Base-by-base conservation (phyloP, 2,797 vertebrate species). In the Etheostoma perlongum region DNA sequence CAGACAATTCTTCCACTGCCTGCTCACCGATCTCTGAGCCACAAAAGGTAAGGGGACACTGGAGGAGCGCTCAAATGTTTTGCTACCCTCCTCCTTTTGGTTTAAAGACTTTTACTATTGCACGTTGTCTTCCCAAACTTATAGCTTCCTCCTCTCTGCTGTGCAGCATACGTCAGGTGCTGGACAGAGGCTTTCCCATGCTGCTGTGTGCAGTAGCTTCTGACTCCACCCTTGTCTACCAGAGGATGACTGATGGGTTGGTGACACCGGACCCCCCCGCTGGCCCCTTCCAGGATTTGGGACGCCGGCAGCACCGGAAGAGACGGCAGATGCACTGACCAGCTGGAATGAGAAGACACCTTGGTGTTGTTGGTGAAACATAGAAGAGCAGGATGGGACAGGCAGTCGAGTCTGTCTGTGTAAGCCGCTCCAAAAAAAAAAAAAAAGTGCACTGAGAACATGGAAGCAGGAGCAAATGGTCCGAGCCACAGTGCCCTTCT, bases 161-260 rank as follows among this genome's bases (percentile, higher is more conserved):
- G 7, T 53, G 63, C 76, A 95, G 95, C 75, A 76, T 96, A 3
- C 90, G 93, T 15, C 86, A 84, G 0, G 74, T 93, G 46, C 71
- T 95, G 85, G 92, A 86, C 81, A 63, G 94, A 0, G 91, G 94
- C 57, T 84, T 89, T 60, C 93, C 95, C 0, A 84, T 97, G 88
- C 95, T 97, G 54, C 79, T 99, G 92, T 98, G 97, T 47, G 95
- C 96, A 6, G 96, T 98, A 76, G 97, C 97, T 5, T 95, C 97
- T 0, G 98, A 99, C 89, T 99, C 98, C 78, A 99, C 96, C n/a
- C 90, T 98, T 57, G 97, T 99, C 67, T 99, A 99, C 85, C 98
- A 99, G 86, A 97, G 94, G 90, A 92, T 98, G 81, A 97, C 95
- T 0, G 96, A 95, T 1, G 95, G 95, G 13, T 47, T 99, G 87